phyloP scores from a whole-genome alignment of 2,113 vertebrate genomes.

The Mustela lutreola region DNA sequence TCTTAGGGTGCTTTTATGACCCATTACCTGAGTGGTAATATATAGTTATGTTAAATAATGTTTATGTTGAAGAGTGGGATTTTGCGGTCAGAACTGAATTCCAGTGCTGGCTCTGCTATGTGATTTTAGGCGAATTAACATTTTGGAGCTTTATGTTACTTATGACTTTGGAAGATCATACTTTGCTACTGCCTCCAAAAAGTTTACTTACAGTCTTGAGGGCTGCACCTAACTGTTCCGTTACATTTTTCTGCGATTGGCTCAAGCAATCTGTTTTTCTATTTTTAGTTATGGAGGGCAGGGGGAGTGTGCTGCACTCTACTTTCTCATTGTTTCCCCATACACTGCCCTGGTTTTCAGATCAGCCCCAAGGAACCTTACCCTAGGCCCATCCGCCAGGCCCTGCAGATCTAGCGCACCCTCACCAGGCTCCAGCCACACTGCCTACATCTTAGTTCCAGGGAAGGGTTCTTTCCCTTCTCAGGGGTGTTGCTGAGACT shows the following conservation, averaged over 20 bases:
- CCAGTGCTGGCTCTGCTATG: not conserved
- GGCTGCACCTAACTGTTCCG: not conserved
- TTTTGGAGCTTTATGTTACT: not conserved
- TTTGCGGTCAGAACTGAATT: not conserved
- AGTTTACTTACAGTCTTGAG: not conserved
- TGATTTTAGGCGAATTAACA: not conserved
- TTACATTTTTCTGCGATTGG: not conserved
- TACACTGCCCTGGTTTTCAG: not conserved
- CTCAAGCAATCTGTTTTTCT: not conserved
- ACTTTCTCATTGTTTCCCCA: not conserved
- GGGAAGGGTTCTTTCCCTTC: not conserved
- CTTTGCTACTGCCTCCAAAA: not conserved
- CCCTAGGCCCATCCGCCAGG: not conserved
- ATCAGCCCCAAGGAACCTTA: not conserved
- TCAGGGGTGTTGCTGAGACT: not conserved
- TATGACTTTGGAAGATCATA: not conserved
- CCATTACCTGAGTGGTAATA: not conserved
- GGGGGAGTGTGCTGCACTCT: not conserved
- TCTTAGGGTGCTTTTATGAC: not conserved
- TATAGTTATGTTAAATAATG: not conserved
- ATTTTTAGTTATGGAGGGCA: not conserved
- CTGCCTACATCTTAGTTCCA: not conserved
- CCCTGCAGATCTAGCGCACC: not conserved
- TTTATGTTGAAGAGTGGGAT: not conserved
- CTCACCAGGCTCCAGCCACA: not conserved